Conservation (phyloP, 2,888 invertebrate genomes). For the Noctua comes region DNA sequence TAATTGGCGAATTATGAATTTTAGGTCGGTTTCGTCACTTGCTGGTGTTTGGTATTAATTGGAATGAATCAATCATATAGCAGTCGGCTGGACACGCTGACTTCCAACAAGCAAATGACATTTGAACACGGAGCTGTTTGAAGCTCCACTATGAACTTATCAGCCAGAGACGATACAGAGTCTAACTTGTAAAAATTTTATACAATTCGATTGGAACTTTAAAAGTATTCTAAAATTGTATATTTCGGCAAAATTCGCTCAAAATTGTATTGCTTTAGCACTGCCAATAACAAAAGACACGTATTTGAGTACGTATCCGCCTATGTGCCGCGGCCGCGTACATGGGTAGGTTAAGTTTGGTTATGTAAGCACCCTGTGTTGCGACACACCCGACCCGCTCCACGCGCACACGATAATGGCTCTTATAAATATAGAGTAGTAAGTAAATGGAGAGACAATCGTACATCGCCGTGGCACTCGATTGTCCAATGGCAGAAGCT, state of each 20-base stretch:
- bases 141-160: neutral
- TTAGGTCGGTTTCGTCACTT: constrained; percentile 13
- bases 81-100: neutral
- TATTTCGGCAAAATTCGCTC: constrained; percentile 40
- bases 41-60: constrained; percentile 17
- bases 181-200: constrained; percentile 8
- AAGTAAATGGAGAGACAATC: neutral
- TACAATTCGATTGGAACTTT: constrained; percentile 27
- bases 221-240: constrained; percentile 36
- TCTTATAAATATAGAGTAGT: neutral
- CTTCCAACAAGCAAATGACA: neutral
- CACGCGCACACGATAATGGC: constrained; percentile 5
- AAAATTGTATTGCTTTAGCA: constrained; percentile 32
- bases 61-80: neutral
- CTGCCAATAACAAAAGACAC: constrained; percentile 60
- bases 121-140: constrained; percentile 3
- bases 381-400: constrained; percentile 27
- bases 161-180: constrained; percentile 16
- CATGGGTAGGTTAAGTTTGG: constrained; percentile 83
- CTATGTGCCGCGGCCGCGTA: constrained; percentile 75
- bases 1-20: constrained; percentile 38
- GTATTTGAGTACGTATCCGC: constrained; percentile 70
- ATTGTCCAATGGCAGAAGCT: constrained; percentile 16
- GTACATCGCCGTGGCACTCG: neutral
- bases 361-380: constrained; percentile 85